These are phyloP conservation scores for Bacillus rossius DNA, from an alignment of 1,140 invertebrate species.

Conservation along the genomic window DNA sequence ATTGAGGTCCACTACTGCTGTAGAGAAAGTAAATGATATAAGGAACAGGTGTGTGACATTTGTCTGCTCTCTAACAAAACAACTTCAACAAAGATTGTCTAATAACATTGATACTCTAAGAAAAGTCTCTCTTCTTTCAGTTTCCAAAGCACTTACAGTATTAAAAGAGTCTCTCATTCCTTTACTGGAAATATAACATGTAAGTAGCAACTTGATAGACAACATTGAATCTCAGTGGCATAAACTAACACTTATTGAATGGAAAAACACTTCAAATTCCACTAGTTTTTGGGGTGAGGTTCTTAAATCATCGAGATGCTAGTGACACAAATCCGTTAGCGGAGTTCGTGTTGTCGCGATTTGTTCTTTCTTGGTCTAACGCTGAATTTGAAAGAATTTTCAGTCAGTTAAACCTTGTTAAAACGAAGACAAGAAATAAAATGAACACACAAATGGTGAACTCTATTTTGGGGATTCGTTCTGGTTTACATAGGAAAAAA, in stretches of 20 bases:
- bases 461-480: background rate
- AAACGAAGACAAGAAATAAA: background rate
- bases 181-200: background rate
- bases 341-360: background rate
- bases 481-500: background rate
- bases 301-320: constrained; percentile 9
- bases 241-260: constrained; percentile 7
- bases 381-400: constrained; percentile 11
- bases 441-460: background rate
- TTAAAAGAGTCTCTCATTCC: background rate
- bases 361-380: constrained; percentile 10
- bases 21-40: no score
- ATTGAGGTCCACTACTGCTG: no score
- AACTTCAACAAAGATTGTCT: background rate
- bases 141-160: background rate
- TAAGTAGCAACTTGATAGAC: background rate
- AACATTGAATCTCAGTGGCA: constrained; percentile 10
- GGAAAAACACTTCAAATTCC: background rate
- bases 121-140: background rate
- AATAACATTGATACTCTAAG: constrained; percentile 5
- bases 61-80: constrained; percentile 1
- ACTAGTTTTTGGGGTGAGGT: constrained; percentile 12
- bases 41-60: background rate
- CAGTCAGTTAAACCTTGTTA: constrained; percentile 12
- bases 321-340: constrained; percentile 11